A percentile compares a stretch with the other conserved stretches of the same genome.
These are phyloP conservation scores for Gandaritis pyraliata DNA, from an alignment of 2,888 invertebrate species.

Conservation along the genomic window DNA sequence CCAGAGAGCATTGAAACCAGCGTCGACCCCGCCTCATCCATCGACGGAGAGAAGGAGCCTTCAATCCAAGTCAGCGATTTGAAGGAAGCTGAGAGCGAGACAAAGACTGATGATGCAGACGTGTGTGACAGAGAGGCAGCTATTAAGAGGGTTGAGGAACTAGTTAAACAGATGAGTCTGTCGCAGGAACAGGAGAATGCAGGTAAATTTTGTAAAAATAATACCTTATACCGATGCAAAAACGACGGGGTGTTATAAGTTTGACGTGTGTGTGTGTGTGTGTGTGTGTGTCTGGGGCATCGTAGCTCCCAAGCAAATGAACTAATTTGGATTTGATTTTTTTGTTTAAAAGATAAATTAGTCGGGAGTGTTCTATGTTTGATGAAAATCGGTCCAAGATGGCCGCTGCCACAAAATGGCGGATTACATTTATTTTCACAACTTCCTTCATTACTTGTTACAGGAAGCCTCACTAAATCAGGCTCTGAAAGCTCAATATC, in stretches of 20 bases:
- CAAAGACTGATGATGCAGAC: conserved; percentile 61
- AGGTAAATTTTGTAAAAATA: conserved; percentile 63
- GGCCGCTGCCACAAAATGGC: too few relatives aligned
- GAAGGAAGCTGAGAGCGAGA: conserved; percentile 56
- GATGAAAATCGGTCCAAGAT: too few relatives aligned
- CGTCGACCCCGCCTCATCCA: conserved; percentile 61
- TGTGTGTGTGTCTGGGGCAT: too few relatives aligned
- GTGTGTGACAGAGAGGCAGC: conserved; percentile 72
- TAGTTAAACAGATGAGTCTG: conserved; percentile 92
- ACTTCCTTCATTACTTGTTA: background rate
- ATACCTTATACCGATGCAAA: too few relatives aligned
- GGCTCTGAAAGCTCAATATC: conserved; percentile 95
- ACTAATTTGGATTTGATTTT: too few relatives aligned
- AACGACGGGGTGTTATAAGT: too few relatives aligned
- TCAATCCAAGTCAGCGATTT: conserved; percentile 58
- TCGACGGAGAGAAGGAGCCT: conserved; percentile 59
- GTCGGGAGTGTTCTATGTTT: too few relatives aligned
- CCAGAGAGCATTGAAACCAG: conserved; percentile 76
- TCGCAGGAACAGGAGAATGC: conserved; percentile 87
- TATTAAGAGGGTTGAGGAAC: conserved; percentile 85
- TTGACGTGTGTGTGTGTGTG: too few relatives aligned
- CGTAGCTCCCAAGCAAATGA: too few relatives aligned
- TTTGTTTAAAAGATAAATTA: too few relatives aligned
- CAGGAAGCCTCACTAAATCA: conserved; percentile 87
- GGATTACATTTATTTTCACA: too few relatives aligned